A percentile compares a stretch with the other conserved stretches of the same genome.
Conservation (phyloP, 2,797 vertebrate species). For the Percopsis omiscomaycus region DNA sequence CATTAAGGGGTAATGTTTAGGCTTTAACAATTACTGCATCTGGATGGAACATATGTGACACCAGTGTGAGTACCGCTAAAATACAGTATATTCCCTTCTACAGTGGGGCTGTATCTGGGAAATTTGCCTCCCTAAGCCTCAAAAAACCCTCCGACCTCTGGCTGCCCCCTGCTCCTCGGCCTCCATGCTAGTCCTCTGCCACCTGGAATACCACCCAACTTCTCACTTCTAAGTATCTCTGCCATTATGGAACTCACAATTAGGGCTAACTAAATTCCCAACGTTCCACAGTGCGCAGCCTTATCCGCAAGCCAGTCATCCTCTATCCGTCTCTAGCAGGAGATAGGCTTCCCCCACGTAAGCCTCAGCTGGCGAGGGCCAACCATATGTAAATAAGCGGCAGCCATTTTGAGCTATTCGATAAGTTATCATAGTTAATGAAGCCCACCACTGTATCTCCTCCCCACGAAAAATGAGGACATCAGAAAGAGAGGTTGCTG, state of each 20-base stretch:
- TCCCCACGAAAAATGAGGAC: constrained; percentile 31
- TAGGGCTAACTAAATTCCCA: constrained; percentile 43
- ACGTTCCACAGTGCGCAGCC: constrained; percentile 13
- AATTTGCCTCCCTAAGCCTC: too few relatives aligned
- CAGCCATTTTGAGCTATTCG: constrained; percentile 21
- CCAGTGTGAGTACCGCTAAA: constrained; percentile 7
- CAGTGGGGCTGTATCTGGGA: too few relatives aligned
- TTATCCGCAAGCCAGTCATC: not conserved
- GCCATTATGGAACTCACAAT: constrained; percentile 18
- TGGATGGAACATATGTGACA: not conserved
- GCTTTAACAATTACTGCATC: too few relatives aligned
- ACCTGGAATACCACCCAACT: constrained; percentile 29
- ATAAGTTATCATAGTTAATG: constrained; percentile 19
- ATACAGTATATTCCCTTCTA: constrained; percentile 8
- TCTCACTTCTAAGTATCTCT: constrained; percentile 4
- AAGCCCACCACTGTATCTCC: not conserved
- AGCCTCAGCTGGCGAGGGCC: constrained; percentile 22
- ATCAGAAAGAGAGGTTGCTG: constrained; percentile 9
- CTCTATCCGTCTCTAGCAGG: not conserved
- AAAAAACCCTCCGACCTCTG: too few relatives aligned
- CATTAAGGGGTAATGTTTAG: too few relatives aligned
- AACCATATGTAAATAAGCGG: constrained; percentile 26
- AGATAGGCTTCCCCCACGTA: constrained; percentile 35
- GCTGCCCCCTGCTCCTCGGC: not conserved
- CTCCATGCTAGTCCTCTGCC: constrained; percentile 9